Conservation (phyloP, 2,797 vertebrate species). For the Toxotes lorentzi region DNA sequence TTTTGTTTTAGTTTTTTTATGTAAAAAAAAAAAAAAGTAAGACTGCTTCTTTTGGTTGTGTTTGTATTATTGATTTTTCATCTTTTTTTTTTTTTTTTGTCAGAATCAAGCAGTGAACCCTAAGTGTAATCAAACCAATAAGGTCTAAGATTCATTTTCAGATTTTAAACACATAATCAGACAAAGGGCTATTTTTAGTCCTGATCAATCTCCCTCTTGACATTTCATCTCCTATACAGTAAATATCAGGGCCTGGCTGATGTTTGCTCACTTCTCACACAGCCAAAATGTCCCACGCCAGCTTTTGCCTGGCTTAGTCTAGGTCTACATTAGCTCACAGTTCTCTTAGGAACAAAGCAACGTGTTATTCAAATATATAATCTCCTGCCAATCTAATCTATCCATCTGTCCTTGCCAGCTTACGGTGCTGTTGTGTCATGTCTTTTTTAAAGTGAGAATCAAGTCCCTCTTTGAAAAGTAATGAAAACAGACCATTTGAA, state of each 20-base stretch:
- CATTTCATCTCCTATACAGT: conserved; percentile 32
- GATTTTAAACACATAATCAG: conserved; percentile 1
- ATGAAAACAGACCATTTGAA: not conserved
- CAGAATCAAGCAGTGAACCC: not conserved
- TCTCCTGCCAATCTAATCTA: conserved; percentile 1
- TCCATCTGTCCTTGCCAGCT: conserved; percentile 25
- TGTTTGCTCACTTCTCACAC: conserved; percentile 38
- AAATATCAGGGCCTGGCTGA: conserved; percentile 45
- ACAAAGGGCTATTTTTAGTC: conserved; percentile 15
- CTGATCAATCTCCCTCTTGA: conserved; percentile 22
- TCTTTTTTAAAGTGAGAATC: not conserved
- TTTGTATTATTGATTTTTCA: not conserved
- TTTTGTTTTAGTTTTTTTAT: not conserved
- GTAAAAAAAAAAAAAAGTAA: not conserved
- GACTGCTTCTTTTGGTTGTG: not conserved
- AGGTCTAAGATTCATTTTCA: conserved; percentile 3
- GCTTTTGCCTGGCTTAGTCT: conserved; percentile 6
- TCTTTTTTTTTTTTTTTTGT: not conserved
- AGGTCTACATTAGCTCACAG: conserved; percentile 14
- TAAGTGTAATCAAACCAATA: not conserved
- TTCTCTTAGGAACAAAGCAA: conserved; percentile 31
- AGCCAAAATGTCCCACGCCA: conserved; percentile 26
- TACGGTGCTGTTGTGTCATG: not conserved
- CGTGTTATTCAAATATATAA: conserved; percentile 34
- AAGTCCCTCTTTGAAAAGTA: not conserved